Evolutionary conservation across 1,140 invertebrate species (phyloP), one percentile per base, ranked within the genome.

Genomic region (Yoshiicerus persimilis): DNA sequence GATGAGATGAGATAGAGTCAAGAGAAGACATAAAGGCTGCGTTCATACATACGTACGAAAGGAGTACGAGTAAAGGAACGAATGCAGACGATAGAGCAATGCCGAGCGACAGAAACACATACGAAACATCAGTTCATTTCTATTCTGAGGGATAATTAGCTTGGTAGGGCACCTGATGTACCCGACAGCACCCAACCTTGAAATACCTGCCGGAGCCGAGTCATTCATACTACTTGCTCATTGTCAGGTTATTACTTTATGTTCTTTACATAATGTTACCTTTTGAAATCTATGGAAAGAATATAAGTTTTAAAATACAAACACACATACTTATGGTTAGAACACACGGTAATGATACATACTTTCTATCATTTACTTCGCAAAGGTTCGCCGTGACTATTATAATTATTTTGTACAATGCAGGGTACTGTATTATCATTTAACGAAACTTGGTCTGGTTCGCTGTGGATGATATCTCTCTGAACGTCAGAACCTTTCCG

Each of bases 61-160:
- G 27, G 27, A 70, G 64, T n/a, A 25, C 27, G 2, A 32, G 66
- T 10, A 66, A 66, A 66, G 64, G 64, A 66, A 11, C 8, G 30
- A 23, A 70, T 25, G 25, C 66, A 70, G 66, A 70, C 66, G 66
- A 70, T 30, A 30, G 66, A 27, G 30, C 25, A 30, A n/a, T 80
- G 75, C 32, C 30, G 75, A 80, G 75, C 32, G 32, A 70, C 23
- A 38, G 32, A 84, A 84, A 41, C 36, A 41, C 23, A 84, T 23
- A 39, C n/a, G 36, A 39, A 47, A 23, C n/a, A 84, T 20, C n/a
- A 84, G n/a, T 84, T 84, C 23, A 84, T 41, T 84, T 84, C 83
- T 84, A 84, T 84, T 84, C 47, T 84, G 38, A 84, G 41, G 85
- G 85, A 86, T 86, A 86, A 86, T 86, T 86, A 86, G 85, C 56